Percentiles rank a stretch among this genome's conserved stretches.
Conservation (phyloP, 2,797 vertebrate genomes). For the Myotis daubentonii region DNA sequence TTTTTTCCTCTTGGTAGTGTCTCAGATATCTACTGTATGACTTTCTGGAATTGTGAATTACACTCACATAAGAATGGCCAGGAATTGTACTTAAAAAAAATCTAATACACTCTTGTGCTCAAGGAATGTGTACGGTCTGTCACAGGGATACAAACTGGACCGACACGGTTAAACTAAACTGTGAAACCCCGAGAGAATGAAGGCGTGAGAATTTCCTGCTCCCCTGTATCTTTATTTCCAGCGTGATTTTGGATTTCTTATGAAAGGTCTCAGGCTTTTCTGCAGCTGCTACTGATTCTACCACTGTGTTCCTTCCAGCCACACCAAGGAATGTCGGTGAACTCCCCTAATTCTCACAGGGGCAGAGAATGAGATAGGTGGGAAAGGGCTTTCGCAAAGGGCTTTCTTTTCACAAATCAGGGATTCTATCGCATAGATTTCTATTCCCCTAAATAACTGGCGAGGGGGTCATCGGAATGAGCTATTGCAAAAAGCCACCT, state of each 20-base stretch:
- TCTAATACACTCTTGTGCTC: neutral
- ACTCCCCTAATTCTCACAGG: neutral
- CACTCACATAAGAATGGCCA: too few relatives aligned
- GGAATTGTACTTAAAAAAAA: neutral
- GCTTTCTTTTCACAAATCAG: slow-evolving; percentile 57
- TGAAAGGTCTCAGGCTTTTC: neutral
- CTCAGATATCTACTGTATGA: too few relatives aligned
- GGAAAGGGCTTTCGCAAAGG: neutral
- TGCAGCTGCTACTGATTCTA: neutral
- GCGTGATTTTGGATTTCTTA: neutral
- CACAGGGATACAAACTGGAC: neutral
- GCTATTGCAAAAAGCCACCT: slow-evolving; percentile 81
- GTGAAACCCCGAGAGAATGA: neutral
- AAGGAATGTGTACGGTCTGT: neutral
- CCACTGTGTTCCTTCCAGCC: neutral
- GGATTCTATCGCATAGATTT: slow-evolving; percentile 65
- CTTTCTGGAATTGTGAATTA: too few relatives aligned
- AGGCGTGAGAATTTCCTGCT: neutral
- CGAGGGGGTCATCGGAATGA: slow-evolving; percentile 83
- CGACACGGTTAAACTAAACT: neutral
- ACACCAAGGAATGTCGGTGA: neutral
- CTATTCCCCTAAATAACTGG: slow-evolving; percentile 81
- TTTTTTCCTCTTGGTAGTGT: too few relatives aligned
- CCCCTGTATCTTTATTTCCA: neutral
- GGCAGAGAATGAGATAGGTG: neutral